Base-by-base conservation (phyloP, 2,113 vertebrate species). In the Patagioenas fasciata region DNA sequence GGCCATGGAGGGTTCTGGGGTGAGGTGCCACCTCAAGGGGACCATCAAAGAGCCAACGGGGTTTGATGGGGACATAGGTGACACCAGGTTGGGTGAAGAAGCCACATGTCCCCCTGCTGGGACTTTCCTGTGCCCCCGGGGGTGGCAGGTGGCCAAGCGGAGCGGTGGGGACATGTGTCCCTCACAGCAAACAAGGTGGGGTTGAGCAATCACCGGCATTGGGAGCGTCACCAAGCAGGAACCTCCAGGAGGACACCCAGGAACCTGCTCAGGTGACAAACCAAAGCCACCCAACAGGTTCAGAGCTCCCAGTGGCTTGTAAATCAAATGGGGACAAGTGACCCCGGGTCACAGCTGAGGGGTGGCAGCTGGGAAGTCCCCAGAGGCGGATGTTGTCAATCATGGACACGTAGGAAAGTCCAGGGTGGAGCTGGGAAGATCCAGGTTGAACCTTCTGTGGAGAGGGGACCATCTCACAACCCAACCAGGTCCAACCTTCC, bases 11-110 rank as follows among this genome's bases (percentile, higher is more conserved):
- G 72, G 54, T 29, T 44, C 28, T 44, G 26, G 28, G 24, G 24
- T 28, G 10, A 61, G 61, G 44, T 9, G 14, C 3, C 4, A 13
- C 8, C 32, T 7, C 24, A 31, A 54, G 47, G 61, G 15, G 70
- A 48, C 25, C 56, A 28, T 15, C 62, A 5, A 32, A 42, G 34
- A 12, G 26, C 34, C 1, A 0, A 2, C 9, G 0, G 0, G 77
- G 16, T 31, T 15, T 32, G 62, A 20, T 6, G 26, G 64, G 78
- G 42, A 47, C 4, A 0, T 3, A 5, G 44, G 57, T n/a, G 57
- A 25, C 84, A 44, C 26, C 83, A 12, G 1, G 1, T 6, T 26
- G 71, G 44, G 58, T 31, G 24, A 60, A 51, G 84, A 53, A 32
- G 23, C 20, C 53, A 32, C 51, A 34, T 31, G 36, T 16, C 56